Base-by-base conservation (phyloP, 2,797 vertebrate species). In the Tangara arthus region DNA sequence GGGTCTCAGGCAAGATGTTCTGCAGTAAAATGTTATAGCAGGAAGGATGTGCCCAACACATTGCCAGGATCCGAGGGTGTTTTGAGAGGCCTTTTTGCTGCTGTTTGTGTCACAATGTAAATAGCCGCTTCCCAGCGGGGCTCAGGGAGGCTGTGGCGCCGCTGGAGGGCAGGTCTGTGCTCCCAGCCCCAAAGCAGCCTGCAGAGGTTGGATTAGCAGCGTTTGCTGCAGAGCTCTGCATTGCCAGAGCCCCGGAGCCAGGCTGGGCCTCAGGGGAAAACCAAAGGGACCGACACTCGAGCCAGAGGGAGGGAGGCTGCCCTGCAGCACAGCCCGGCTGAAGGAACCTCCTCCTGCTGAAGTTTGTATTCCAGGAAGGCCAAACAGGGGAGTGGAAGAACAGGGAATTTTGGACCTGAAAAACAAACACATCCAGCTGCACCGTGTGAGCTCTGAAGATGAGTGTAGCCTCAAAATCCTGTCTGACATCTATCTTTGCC, bases 141-240 rank as follows among this genome's bases (percentile, higher is more conserved):
- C 72, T 71, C 12, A 1, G 46, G 10, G 39, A 56, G 60, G 47
- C 27, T 23, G 49, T 12, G 44, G 13, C 0, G 27, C 87, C 84
- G 21, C 85, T 32, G 66, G 89, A 94, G 89, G 95, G 94, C 91
- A 94, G 69, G 42, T n/a, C 79, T n/a, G 85, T 11, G 61, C 70
- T 37, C 61, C 27, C 84, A 35, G 83, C 61, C 75, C 17, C 59
- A 46, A 15, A 41, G 5, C 68, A 49, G 83, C 56, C 77, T 15
- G 6, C 72, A 69, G 52, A 77, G 30, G 39, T 14, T 15, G 23
- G 20, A 66, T 23, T 4, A 44, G 79, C 89, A 15, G 23, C 1
- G 73, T 28, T 87, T 77, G 72, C 56, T 75, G 78, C 78, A 63
- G 30, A 56, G 4, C 56, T 22, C 75, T 8, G 46, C 87, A 28